Base-by-base conservation (phyloP, 1,140 invertebrate genomes). In the Papilio dardanus region DNA sequence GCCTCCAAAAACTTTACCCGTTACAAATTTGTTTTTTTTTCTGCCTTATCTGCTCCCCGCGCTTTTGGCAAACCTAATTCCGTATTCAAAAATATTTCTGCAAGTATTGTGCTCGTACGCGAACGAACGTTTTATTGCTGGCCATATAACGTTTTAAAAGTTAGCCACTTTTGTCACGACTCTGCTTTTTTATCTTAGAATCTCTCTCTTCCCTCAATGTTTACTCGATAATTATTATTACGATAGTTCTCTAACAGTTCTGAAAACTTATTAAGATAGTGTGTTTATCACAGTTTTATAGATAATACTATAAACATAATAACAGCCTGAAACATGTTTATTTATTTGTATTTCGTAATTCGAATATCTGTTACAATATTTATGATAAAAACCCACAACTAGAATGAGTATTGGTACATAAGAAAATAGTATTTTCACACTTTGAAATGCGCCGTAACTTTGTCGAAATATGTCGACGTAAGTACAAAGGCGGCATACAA, bases 21-120 rank as follows among this genome's bases (percentile, higher is more conserved):
- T 93, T 93, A 93, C 91, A 93, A 93, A 93, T 93, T 93, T 92
- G 91, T 93, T 93, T 93, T 93, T 91, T 92, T 92, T 93, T 89
- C 87, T 90, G 89, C 90, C 88, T 92, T 92, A 92, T 92, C 91
- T 93, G 91, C 89, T 88, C 84, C 90, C 88, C 89, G 88, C 90
- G 88, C 88, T 89, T 90, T 92, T 92, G 88, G 86, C 90, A 90
- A 91, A 92, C 91, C 90, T 93, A 93, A 93, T 93, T 93, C 91
- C 84, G 91, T 93, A 93, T 93, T 93, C 91, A 92, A 93, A 93
- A 93, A 93, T 93, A 93, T 93, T 92, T 92, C 87, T 88, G 89
- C 90, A 89, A 91, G 91, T 92, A 92, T 93, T 92, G 90, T 93
- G 87, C 86, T 88, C 85, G 89, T 88, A 91, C 87, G 85, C 79